A percentile compares a stretch with the other conserved stretches of the same genome.
phyloP scores from a whole-genome alignment of 2,888 invertebrate species.

The Deilephila elpenor region DNA sequence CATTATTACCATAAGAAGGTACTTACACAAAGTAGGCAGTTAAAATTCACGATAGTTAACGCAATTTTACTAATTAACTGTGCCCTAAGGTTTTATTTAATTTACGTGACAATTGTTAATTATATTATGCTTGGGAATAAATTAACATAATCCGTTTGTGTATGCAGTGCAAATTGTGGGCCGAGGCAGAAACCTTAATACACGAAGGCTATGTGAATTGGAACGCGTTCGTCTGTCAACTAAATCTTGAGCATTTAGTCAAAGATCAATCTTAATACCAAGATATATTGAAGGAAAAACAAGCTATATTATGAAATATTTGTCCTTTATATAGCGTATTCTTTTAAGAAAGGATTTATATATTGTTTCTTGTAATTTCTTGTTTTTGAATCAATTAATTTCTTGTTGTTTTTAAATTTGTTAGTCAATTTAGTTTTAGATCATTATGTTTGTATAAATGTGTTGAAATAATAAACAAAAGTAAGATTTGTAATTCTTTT shows the following conservation, averaged over 20 bases:
- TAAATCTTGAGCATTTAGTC: constrained; percentile 77
- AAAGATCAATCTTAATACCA: constrained; percentile 60
- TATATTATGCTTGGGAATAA: not conserved
- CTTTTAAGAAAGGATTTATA: not conserved
- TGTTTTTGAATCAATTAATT: not conserved
- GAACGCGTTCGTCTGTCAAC: constrained; percentile 76
- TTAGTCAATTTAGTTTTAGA: not conserved
- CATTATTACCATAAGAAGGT: no score
- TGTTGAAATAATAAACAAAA: constrained; percentile 32
- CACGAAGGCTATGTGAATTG: constrained; percentile 75
- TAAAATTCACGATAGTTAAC: no score
- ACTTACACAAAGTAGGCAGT: no score
- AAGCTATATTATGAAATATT: not conserved
- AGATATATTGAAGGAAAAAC: not conserved
- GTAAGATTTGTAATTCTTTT: constrained; percentile 41
- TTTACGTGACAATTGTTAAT: not conserved
- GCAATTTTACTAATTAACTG: not conserved
- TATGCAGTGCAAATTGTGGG: constrained; percentile 71
- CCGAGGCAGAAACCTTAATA: constrained; percentile 64
- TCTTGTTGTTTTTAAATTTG: not conserved
- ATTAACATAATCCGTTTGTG: constrained; percentile 12
- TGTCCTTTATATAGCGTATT: not conserved
- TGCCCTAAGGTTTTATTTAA: not conserved
- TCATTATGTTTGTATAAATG: not conserved
- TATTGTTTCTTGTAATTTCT: not conserved